Percentiles rank a stretch among this genome's conserved stretches.
Conservation (phyloP, 2,888 invertebrate genomes). For the Watsonalla binaria region DNA sequence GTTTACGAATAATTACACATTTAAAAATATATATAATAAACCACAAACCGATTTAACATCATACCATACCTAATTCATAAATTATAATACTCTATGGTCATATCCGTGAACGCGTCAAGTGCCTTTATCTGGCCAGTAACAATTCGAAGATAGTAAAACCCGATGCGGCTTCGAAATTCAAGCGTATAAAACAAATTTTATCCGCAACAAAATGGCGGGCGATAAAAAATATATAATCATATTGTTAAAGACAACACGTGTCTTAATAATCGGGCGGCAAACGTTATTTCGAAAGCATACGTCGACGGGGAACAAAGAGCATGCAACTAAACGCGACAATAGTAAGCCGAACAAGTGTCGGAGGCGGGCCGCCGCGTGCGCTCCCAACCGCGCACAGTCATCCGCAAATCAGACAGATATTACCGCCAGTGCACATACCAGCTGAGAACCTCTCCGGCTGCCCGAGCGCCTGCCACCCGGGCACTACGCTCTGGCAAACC, state of each 20-base stretch:
- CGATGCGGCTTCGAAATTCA: neutral
- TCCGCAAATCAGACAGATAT: conserved; percentile 39
- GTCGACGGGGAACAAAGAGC: conserved; percentile 60
- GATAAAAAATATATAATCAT: conserved; percentile 23
- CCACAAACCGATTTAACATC: too few relatives aligned
- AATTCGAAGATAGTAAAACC: conserved; percentile 1
- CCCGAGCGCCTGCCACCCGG: conserved; percentile 60
- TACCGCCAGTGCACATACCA: conserved; percentile 48
- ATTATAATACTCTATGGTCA: neutral
- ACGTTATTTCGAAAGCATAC: conserved; percentile 57
- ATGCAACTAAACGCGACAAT: conserved; percentile 63
- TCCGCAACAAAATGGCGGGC: conserved; percentile 40
- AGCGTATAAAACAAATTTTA: conserved; percentile 6
- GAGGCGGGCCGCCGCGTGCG: conserved; percentile 24
- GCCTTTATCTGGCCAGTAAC: conserved; percentile 2
- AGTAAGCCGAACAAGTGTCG: conserved; percentile 45
- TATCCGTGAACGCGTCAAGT: neutral
- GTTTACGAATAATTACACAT: too few relatives aligned
- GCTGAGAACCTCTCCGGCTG: conserved; percentile 62
- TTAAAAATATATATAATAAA: too few relatives aligned
- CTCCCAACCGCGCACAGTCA: conserved; percentile 19
- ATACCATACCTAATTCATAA: too few relatives aligned
- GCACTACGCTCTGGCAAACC: conserved; percentile 66
- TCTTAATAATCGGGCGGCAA: conserved; percentile 25
- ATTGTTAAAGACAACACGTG: conserved; percentile 37